Evolutionary conservation across 2,797 vertebrate genomes (phyloP).

Genomic region (Anomalospiza imberbis): DNA sequence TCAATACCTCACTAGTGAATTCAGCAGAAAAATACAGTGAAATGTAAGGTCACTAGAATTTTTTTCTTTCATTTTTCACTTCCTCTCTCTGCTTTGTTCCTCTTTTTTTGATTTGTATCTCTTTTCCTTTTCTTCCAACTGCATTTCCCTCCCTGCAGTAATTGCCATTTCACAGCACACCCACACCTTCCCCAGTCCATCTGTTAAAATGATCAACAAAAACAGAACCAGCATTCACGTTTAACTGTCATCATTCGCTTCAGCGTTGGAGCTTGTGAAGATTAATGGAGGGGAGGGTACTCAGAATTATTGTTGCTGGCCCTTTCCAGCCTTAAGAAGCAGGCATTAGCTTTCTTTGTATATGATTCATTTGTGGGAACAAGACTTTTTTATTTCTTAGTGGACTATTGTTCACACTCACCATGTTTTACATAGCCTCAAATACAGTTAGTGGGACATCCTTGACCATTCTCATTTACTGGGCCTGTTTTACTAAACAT

Average conservation of each 20-base stretch:
- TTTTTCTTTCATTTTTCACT: background rate
- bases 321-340: slow-evolving; percentile 20
- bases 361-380: background rate
- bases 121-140: background rate
- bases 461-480: background rate
- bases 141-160: slow-evolving; percentile 36
- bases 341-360: background rate
- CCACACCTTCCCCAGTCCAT: slow-evolving; percentile 45
- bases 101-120: background rate
- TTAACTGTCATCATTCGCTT: background rate
- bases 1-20: slow-evolving; percentile 8
- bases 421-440: background rate
- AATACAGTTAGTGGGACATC: background rate
- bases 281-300: background rate
- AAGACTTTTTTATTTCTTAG: background rate
- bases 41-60: background rate
- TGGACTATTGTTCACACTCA: background rate
- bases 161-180: slow-evolving; percentile 52
- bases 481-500: background rate
- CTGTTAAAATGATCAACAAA: slow-evolving; percentile 52
- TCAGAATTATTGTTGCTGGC: background rate
- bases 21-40: background rate
- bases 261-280: background rate
- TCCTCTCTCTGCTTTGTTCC: slow-evolving; percentile 8
- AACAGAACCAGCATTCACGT: background rate